Evolutionary conservation across 2,888 invertebrate genomes (phyloP), one percentile per base, ranked within the genome.

Genomic region (Andrena haemorrhoa): DNA sequence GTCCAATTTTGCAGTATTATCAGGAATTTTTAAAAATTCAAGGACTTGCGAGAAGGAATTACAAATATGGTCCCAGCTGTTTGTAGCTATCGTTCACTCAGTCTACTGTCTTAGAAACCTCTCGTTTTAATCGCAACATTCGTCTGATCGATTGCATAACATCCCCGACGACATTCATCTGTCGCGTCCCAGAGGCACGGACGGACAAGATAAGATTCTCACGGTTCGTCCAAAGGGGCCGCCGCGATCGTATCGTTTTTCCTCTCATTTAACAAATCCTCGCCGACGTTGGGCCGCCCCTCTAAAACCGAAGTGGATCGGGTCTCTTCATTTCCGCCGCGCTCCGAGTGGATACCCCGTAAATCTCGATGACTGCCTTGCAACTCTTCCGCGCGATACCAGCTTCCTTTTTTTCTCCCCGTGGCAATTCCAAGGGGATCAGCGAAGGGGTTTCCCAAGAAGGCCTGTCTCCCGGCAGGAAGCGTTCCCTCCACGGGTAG

Each of bases 281-380:
- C 71, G 73, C 64, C 64, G 69, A 56, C 80, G 58, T 72, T 69
- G n/a, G 49, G 33, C 26, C 35, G 5, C 41, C 70, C 70, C 65
- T 49, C 47, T 29, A 12, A 16, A 23, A n/a, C 31, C 58, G 20
- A 69, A 73, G 65, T 66, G 77, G 70, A 71, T 86, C 79, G 78
- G 70, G 78, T 84, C 87, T 86, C 87, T 84, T 86, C 82, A 77
- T 86, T 85, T 87, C 72, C 70, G 77, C 60, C 41, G 31, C 20
- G 75, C 49, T 76, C 53, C 70, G 53, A 84, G 84, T 68, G 79
- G 78, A 78, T 87, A 65, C 49, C 79, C 83, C 85, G 85, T 86
- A 87, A 86, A 86, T 87, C 84, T 84, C 47, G 84, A 86, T 75
- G 77, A 64, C 79, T 79, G 75, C 77, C 68, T 76, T 23, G 77